Conservation (phyloP, 1,140 invertebrate genomes). For the Orius laevigatus region DNA sequence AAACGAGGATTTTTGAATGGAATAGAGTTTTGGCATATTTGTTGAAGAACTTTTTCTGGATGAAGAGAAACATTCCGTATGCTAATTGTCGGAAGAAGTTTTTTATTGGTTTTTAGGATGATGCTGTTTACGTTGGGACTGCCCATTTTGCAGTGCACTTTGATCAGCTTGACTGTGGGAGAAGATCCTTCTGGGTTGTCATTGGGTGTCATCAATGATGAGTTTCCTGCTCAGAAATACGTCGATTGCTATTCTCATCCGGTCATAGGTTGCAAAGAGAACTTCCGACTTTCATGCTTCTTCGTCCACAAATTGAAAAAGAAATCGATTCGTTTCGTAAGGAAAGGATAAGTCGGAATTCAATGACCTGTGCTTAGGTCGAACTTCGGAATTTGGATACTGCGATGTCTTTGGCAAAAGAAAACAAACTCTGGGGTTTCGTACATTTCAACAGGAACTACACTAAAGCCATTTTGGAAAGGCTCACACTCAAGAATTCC, state of each 20-base stretch:
- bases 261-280: neutral
- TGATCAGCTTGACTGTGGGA: conserved; percentile 3
- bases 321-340: neutral
- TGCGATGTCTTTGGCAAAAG: conserved; percentile 26
- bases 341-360: neutral
- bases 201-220: conserved; percentile 22
- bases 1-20: conserved; percentile 7
- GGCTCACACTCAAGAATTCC: conserved; percentile 21
- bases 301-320: conserved; percentile 6
- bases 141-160: conserved; percentile 25
- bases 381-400: conserved; percentile 21
- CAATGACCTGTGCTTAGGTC: conserved; percentile 15
- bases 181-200: neutral
- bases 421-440: conserved; percentile 32
- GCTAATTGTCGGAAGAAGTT: conserved; percentile 45
- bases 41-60: conserved; percentile 12
- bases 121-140: conserved; percentile 27
- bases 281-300: conserved; percentile 2
- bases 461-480: conserved; percentile 26
- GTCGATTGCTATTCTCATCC: too few relatives aligned
- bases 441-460: conserved; percentile 31
- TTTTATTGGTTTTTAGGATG: conserved; percentile 43
- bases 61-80: conserved; percentile 13
- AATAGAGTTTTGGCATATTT: conserved; percentile 13
- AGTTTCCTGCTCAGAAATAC: conserved; percentile 36